Conservation (phyloP, 1,140 invertebrate genomes). For the Lysiphlebus fabarum region DNA sequence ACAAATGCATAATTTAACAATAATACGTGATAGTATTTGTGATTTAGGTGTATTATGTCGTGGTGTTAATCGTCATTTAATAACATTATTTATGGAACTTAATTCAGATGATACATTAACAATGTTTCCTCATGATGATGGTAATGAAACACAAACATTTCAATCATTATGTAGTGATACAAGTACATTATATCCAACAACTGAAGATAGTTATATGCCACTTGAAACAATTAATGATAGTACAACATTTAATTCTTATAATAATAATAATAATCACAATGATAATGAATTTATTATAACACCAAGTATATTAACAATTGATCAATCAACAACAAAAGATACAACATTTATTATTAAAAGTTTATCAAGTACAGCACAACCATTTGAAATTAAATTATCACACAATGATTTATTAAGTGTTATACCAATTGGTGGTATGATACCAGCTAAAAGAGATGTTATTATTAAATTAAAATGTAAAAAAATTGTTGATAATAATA, state of each 20-base stretch:
- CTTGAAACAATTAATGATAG: slow-evolving; percentile 22
- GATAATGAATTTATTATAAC: slow-evolving; percentile 31
- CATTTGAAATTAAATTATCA: slow-evolving; percentile 34
- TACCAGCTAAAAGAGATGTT: slow-evolving; percentile 34
- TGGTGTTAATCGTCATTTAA: slow-evolving; percentile 43
- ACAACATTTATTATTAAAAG: slow-evolving; percentile 34
- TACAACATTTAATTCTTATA: not conserved
- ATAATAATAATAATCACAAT: slow-evolving; percentile 1
- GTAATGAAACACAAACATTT: slow-evolving; percentile 47
- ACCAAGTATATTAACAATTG: slow-evolving; percentile 29
- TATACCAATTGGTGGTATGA: slow-evolving; percentile 38
- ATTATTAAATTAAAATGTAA: slow-evolving; percentile 37
- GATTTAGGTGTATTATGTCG: slow-evolving; percentile 47
- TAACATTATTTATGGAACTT: slow-evolving; percentile 47
- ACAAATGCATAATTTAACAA: slow-evolving; percentile 37
- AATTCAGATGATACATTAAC: slow-evolving; percentile 46
- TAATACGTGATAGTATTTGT: slow-evolving; percentile 46
- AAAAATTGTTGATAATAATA: slow-evolving; percentile 29
- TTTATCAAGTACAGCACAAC: slow-evolving; percentile 30
- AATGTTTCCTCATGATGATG: slow-evolving; percentile 31
- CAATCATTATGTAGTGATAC: slow-evolving; percentile 48
- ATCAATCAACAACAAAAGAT: slow-evolving; percentile 31
- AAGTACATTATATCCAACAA: slow-evolving; percentile 36
- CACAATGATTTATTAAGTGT: slow-evolving; percentile 34
- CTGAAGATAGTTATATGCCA: slow-evolving; percentile 43